Base-by-base conservation (phyloP, 2,113 vertebrate species). In the Synodontis membranacea region DNA sequence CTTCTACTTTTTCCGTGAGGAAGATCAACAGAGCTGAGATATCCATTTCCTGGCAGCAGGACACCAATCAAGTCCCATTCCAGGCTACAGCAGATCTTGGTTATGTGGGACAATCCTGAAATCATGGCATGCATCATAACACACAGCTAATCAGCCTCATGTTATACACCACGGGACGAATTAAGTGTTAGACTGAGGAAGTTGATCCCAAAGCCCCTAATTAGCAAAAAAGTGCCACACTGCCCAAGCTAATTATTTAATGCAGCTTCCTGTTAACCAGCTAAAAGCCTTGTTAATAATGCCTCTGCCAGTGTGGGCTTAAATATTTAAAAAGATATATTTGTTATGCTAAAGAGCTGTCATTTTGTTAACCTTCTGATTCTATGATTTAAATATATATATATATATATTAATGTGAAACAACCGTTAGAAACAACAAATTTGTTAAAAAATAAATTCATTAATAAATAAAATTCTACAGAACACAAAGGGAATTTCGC, bases 101-200 rank as follows among this genome's bases (percentile, higher is more conserved):
- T 92, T 88, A 90, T 87, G 80, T 80, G 86, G 80, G 90, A 80
- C 85, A 86, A 87, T 85, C 12, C 70, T 52, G 80, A 78, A 81
- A 84, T 87, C 86, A 87, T 89, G 89, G n/a, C 88, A 62, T 90
- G 91, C 90, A 91, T 93, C 84, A 82, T 80, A 92, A 87, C 85
- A 87, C 87, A 52, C 56, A 42, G 64, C 80, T 89, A 75, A 92
- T 76, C 37, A 62, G 87, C 74, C 46, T 83, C 83, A 89, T 66
- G 70, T 52, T 44, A 64, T 82, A 83, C 82, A 88, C 64, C 85
- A 87, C 88, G 88, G 85, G 54, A 75, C 70, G 88, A 84, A 93
- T 91, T 88, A 92, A 86, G 70, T 46, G 80, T 87, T 54, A 17
- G 72, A 84, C 84, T 89, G 90, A 88, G 89, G 74, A 66, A 74